These are phyloP conservation scores for Porites evermanni DNA, from an alignment of 92 coral and sea anemone genomes.

Conservation along the genomic window DNA sequence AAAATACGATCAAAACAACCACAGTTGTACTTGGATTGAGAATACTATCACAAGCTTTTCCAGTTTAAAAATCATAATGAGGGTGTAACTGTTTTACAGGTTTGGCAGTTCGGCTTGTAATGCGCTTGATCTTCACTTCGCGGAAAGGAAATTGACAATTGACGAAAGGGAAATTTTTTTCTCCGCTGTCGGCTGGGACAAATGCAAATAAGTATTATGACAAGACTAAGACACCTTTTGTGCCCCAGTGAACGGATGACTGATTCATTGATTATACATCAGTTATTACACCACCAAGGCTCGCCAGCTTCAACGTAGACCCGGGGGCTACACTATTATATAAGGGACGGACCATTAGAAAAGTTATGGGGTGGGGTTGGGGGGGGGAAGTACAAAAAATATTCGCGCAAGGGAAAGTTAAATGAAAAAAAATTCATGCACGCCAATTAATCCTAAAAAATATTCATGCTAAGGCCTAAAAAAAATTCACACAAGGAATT, in stretches of 20 bases:
- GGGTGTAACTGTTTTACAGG: not conserved
- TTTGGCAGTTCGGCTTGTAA: not conserved
- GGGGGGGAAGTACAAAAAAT: too few species aligned
- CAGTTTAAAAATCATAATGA: not conserved
- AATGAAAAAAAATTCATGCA: too few species aligned
- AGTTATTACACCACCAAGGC: not conserved
- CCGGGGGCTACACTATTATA: too few species aligned
- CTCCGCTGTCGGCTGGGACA: not conserved
- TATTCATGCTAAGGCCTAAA: too few species aligned
- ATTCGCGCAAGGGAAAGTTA: too few species aligned
- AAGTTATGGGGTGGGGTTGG: too few species aligned
- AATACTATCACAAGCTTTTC: not conserved
- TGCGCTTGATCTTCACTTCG: too few species aligned
- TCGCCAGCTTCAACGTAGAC: too few species aligned
- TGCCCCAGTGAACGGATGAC: not conserved
- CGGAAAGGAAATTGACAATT: not conserved
- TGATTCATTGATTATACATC: not conserved
- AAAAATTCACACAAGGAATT: too few species aligned
- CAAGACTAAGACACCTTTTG: not conserved
- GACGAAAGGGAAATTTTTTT: conserved; percentile 16
- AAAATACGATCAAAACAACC: not conserved
- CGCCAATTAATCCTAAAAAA: too few species aligned
- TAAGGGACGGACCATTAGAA: too few species aligned
- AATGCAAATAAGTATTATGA: conserved; percentile 8
- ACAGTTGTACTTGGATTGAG: not conserved